Base-by-base conservation (phyloP, 2,113 vertebrate species). In the Brachirus orientalis region DNA sequence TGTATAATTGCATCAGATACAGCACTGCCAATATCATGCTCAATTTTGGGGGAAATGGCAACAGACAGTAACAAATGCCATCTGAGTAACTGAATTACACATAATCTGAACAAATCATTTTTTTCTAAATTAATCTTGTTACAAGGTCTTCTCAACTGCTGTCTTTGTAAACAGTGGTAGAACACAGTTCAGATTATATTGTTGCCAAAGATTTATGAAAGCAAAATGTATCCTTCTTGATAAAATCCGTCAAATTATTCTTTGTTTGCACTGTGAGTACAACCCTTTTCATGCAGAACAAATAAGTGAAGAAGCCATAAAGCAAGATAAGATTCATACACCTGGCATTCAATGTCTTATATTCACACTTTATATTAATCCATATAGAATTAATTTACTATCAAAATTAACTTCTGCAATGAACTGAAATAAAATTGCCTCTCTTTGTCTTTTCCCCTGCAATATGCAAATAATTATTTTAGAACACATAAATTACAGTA, bases 21-120 rank as follows among this genome's bases (percentile, higher is more conserved):
- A 70, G 22, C 16, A 47, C 12, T 56, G 20, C 20, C 53, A 35
- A 46, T 54, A 58, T 47, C 41, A 57, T 48, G 64, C 41, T 66
- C 55, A 72, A 64, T 71, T 72, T 62, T 43, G 43, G 57, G n/a
- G 19, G 48, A 35, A 55, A 56, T 52, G 1, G 69, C 53, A 80
- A 71, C 60, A 69, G 44, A 58, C 53, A 36, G 41, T 45, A 72
- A 40, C 46, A 56, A 81, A 78, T 62, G 46, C 58, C 47, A 44
- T 28, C 16, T 0, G 9, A 63, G 60, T 84, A 81, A 88, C 36
- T 69, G 55, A 75, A 86, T 85, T 84, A 82, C 48, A 70, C 43
- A 19, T 7, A 37, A 47, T 64, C 64, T 54, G 72, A 82, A 72
- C 55, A 52, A 77, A 80, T 69, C 52, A 71, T 67, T 67, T 65